Evolutionary conservation across 2,113 vertebrate species (phyloP), one percentile per base, ranked within the genome.

Genomic region (Pithys albifrons): DNA sequence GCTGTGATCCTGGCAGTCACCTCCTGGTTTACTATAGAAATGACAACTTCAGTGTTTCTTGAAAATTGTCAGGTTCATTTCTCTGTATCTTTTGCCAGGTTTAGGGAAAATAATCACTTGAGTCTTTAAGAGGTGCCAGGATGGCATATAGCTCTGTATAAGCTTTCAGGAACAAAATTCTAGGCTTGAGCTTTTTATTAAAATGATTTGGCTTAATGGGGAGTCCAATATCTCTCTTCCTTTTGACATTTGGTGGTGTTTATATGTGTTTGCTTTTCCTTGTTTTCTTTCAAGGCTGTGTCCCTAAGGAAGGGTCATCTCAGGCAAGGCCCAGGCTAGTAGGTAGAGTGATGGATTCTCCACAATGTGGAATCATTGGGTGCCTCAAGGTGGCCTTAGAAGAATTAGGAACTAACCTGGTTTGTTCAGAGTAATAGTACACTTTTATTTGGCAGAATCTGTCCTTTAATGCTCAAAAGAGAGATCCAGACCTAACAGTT

Each of bases 261-360:
- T 6, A 3, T 25, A 39, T 78, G 28, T 37, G 19, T 91, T 59
- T 79, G 41, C 45, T 89, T 19, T 52, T 87, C 54, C 19, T 41
- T 0, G 0, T 41, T 66, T 58, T 49, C 62, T 58, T 76, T 62
- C 3, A 10, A 52, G 66, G 46, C 48, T 79, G 9, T 33, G n/a
- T 85, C 59, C 61, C 59, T 71, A 82, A 87, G 80, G 70, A 96
- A 65, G 25, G 85, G 72, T 79, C 76, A 25, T 43, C n/a, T 46
- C 23, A 8, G 61, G 49, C 58, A 72, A 85, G 48, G 83, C 51
- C 57, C 45, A 39, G 62, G 35, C 51, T 78, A 64, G 29, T 43
- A 43, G 64, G 31, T 64, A 49, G 72, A 84, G 43, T 19, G 49
- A 35, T 45, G 49, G 25, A 71, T 64, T 84, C 69, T 77, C 49